These are phyloP conservation scores for Emberiza fucata DNA, from an alignment of 2,113 vertebrate species.

Conservation along the genomic window DNA sequence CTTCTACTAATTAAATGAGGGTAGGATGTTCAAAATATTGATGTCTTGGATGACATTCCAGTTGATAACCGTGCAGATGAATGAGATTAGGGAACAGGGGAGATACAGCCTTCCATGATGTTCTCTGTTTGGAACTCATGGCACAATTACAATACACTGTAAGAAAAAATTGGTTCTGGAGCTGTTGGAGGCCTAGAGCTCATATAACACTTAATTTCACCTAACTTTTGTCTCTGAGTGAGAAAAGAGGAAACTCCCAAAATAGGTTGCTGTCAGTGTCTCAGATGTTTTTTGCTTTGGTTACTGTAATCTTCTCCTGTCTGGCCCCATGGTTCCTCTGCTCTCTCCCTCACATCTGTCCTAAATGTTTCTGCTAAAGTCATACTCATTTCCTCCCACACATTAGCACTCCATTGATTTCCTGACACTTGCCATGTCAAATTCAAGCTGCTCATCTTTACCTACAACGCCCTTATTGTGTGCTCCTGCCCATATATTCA, in stretches of 20 bases:
- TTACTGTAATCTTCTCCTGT: not conserved
- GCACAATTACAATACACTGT: not conserved
- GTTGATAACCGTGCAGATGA: not conserved
- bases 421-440: constrained; percentile 37
- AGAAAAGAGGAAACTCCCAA: not conserved
- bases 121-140: not conserved
- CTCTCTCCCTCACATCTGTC: constrained; percentile 26
- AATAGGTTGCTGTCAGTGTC: not conserved
- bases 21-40: not conserved
- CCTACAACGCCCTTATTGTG: not conserved
- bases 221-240: not conserved
- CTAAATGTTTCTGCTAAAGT: constrained; percentile 30
- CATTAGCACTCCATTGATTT: constrained; percentile 30
- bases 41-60: not conserved
- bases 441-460: constrained; percentile 42
- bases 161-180: not conserved
- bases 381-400: not conserved
- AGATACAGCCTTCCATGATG: not conserved
- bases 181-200: not conserved
- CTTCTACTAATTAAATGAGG: not conserved
- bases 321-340: not conserved
- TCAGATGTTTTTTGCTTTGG: not conserved
- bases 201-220: not conserved
- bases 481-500: not conserved
- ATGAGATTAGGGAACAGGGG: not conserved